Percentiles rank a stretch among this genome's conserved stretches.
These are phyloP conservation scores for Drosophila rufa DNA, from an alignment of 1,140 invertebrate species.

Conservation along the genomic window DNA sequence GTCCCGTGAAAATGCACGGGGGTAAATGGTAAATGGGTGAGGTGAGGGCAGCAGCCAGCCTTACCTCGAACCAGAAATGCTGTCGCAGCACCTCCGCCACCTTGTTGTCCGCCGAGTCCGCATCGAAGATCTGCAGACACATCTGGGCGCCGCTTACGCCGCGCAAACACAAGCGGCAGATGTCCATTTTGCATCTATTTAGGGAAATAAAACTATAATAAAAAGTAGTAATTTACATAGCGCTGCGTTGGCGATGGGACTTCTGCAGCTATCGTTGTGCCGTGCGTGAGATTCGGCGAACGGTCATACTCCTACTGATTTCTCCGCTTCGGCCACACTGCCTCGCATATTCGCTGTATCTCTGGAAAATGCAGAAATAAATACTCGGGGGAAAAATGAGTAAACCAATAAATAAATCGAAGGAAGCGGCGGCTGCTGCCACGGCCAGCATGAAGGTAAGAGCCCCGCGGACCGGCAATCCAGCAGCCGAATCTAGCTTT, in stretches of 20 bases:
- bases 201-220: constrained; percentile 39
- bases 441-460: constrained; percentile 57
- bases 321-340: constrained; percentile 1
- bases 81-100: constrained; percentile 69
- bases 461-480: too few species aligned
- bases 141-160: constrained; percentile 71
- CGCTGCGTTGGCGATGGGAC: constrained; percentile 47
- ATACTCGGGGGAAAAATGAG: constrained; percentile 24
- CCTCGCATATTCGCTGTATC: constrained; percentile 1
- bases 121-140: constrained; percentile 70
- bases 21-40: constrained; percentile 17
- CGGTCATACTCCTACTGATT: background rate
- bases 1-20: constrained; percentile 12
- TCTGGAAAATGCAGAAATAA: constrained; percentile 23
- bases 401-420: constrained; percentile 31
- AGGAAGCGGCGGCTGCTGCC: constrained; percentile 21
- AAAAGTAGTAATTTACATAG: constrained; percentile 56
- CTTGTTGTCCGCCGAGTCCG: constrained; percentile 46
- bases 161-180: constrained; percentile 70
- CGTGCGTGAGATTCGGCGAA: background rate
- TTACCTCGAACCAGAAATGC: constrained; percentile 82
- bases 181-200: constrained; percentile 66
- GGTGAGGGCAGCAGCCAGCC: background rate
- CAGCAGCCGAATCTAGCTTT: background rate
- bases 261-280: background rate